Percentiles rank a stretch among this genome's conserved stretches.
Evolutionary conservation across 1,140 invertebrate genomes (phyloP).

Genomic region (Matsumurasca onukii): DNA sequence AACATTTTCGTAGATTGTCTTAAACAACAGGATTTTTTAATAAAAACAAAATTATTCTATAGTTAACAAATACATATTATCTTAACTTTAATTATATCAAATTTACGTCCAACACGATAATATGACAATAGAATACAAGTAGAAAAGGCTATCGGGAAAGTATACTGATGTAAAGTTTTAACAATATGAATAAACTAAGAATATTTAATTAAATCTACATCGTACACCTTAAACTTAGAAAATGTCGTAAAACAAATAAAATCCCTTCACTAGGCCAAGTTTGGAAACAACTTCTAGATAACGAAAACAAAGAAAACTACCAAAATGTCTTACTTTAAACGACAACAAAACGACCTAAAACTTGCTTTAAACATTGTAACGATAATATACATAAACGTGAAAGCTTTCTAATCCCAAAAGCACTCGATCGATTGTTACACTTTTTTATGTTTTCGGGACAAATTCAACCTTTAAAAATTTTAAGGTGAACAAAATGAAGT

Average conservation of each 20-base stretch:
- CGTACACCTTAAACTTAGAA: too few relatives aligned
- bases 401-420: too few relatives aligned
- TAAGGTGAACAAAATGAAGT: too few relatives aligned
- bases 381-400: too few relatives aligned
- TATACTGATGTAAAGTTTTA: not conserved
- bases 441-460: too few relatives aligned
- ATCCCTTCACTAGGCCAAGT: conserved; percentile 19
- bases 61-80: not conserved
- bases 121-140: not conserved
- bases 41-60: not conserved
- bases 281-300: conserved; percentile 12
- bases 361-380: not conserved
- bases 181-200: conserved; percentile 8
- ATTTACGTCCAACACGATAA: conserved; percentile 6
- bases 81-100: not conserved
- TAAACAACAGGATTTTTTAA: not conserved
- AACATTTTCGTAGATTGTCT: not conserved
- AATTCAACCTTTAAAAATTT: too few relatives aligned
- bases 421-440: too few relatives aligned
- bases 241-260: not conserved
- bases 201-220: too few relatives aligned
- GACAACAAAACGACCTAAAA: not conserved
- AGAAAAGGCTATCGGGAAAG: conserved; percentile 18
- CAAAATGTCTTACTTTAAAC: not conserved
- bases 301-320: conserved; percentile 6